These are phyloP conservation scores for Terebella lapidaria DNA, from an alignment of 2,888 invertebrate species.

Conservation along the genomic window DNA sequence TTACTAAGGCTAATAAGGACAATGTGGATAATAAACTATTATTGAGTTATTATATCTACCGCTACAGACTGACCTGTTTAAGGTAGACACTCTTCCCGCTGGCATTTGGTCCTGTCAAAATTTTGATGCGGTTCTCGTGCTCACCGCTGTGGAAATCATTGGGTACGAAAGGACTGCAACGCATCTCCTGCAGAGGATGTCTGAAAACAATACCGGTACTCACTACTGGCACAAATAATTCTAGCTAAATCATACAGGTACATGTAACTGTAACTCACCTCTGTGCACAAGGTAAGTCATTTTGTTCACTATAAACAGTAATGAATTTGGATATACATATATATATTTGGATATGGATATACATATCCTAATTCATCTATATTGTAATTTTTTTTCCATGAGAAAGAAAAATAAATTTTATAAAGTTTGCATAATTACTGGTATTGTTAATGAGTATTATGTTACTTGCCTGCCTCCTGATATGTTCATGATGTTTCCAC, in stretches of 20 bases:
- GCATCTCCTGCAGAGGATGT: constrained; percentile 73
- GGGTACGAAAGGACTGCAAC: constrained; percentile 66
- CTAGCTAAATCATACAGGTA: too few species aligned
- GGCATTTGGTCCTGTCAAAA: constrained; percentile 81
- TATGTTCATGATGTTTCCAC: constrained; percentile 61
- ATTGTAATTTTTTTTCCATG: neutral
- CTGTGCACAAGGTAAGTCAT: too few species aligned
- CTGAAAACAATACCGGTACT: too few species aligned
- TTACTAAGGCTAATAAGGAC: too few species aligned
- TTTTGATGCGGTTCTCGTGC: constrained; percentile 61
- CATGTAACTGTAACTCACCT: too few species aligned
- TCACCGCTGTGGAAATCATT: constrained; percentile 66
- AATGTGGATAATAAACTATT: too few species aligned
- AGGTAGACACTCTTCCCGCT: constrained; percentile 89
- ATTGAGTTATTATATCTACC: too few species aligned
- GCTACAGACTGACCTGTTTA: constrained; percentile 64
- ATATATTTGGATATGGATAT: neutral
- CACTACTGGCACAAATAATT: too few species aligned
- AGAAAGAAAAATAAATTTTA: neutral
- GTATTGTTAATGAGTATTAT: neutral
- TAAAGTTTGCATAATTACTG: neutral
- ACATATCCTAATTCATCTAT: neutral
- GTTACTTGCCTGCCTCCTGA: constrained; percentile 58
- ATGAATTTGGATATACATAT: too few species aligned
- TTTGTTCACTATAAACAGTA: too few species aligned